Evolutionary conservation across 2,113 vertebrate species (phyloP), one percentile per base, ranked within the genome.

Genomic region (Capreolus pygargus): DNA sequence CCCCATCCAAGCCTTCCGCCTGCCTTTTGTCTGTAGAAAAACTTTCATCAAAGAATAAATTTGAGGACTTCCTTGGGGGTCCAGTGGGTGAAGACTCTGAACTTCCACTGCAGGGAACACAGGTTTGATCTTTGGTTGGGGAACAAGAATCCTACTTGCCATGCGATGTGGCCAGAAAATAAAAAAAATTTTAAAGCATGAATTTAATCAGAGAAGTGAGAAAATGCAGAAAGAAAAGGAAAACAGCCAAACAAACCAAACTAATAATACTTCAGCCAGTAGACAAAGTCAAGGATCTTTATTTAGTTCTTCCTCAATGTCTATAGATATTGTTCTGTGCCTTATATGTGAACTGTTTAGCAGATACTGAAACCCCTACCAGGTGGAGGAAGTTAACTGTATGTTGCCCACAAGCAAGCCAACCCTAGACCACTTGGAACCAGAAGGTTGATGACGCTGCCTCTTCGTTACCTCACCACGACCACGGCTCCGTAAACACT

Each of bases 151-250:
- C 7, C 16, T 67, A 67, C 16, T 67, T 67, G 16, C 33, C 0
- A 0, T 67, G 64, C 2, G 4, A 67, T 0, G 2, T 17, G 0
- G 33, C 16, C 16, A 19, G 64, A 67, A 67, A 67, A n/a, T 67
- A 67, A 67, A 64, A 67, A n/a, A 2, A 1, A 4, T 9, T n/a
- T 64, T 64, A 8, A 17, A 64, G 61, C 17, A n/a, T 67, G 19
- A 67, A 67, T 67, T 67, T 19, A 67, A 67, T n/a, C 33, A 67
- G 33, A 67, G 33, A 67, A 67, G 33, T 67, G 61, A n/a, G 64
- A 67, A n/a, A 67, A n/a, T 19, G 16, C 8, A 2, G 64, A 67
- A 67, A 67, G 61, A 10, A 19, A 67, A n/a, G 16, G 16, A 19
- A 67, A 67, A n/a, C 64, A 67, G 64, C 19, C 64, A 67, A 67